Conservation (phyloP, 2,113 vertebrate species). For the Chascanopsetta lugubris region DNA sequence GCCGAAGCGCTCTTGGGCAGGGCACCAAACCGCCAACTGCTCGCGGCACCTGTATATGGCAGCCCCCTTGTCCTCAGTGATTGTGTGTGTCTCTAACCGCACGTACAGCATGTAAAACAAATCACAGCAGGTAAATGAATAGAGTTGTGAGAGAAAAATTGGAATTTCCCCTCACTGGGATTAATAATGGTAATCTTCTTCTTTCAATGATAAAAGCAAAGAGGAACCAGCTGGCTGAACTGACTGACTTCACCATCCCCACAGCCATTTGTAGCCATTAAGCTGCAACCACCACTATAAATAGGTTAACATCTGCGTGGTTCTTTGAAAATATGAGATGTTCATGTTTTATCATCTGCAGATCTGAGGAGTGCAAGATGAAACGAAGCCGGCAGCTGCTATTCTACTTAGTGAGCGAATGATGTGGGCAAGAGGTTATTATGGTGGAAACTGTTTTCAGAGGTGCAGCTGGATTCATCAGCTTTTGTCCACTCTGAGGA, state of each 20-base stretch:
- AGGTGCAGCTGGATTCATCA: conserved; percentile 33
- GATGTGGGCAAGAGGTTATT: conserved; percentile 3
- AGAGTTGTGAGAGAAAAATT: too few species aligned
- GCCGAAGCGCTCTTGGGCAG: too few species aligned
- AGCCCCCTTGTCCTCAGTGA: too few species aligned
- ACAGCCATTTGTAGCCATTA: not conserved
- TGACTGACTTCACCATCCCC: not conserved
- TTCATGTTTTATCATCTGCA: not conserved
- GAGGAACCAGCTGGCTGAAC: too few species aligned
- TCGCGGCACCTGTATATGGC: too few species aligned
- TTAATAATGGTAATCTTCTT: too few species aligned
- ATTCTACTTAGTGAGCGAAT: not conserved
- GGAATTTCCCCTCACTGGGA: too few species aligned
- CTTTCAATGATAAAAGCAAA: too few species aligned
- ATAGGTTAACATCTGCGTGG: not conserved
- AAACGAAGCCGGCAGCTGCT: conserved; percentile 12
- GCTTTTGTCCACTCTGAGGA: conserved; percentile 57
- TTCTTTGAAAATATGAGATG: not conserved
- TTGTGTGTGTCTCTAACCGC: too few species aligned
- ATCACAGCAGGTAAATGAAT: too few species aligned
- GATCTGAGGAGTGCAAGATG: not conserved
- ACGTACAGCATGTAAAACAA: too few species aligned
- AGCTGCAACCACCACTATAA: not conserved
- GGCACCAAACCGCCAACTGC: too few species aligned
- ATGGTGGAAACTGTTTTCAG: conserved; percentile 11